Evolutionary conservation across 1,140 invertebrate genomes (phyloP).

Genomic region (Fopius arisanus): DNA sequence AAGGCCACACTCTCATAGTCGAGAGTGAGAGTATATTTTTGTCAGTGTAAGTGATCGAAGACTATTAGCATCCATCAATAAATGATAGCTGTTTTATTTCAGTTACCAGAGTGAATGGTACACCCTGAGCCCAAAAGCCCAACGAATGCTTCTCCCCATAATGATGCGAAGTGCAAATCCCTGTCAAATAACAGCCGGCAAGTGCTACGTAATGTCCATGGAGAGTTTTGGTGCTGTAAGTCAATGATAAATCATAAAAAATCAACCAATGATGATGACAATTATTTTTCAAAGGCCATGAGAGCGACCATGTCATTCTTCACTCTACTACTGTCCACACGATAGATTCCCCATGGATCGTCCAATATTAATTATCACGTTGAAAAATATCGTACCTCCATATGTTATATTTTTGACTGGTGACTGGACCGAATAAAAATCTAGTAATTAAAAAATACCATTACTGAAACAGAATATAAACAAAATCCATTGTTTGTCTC

Average conservation of each 20-base stretch:
- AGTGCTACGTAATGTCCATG: neutral
- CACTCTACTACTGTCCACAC: constrained; percentile 25
- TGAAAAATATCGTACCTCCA: neutral
- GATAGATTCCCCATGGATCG: neutral
- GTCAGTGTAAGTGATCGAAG: constrained; percentile 35
- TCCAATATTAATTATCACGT: neutral
- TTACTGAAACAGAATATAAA: too few relatives aligned
- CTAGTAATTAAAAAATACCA: too few relatives aligned
- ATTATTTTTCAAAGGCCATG: constrained; percentile 24
- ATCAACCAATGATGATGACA: neutral
- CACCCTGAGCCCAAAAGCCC: neutral
- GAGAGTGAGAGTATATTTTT: constrained; percentile 29
- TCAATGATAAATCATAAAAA: neutral
- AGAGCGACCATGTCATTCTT: constrained; percentile 32
- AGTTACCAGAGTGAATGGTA: neutral
- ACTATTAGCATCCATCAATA: too few relatives aligned
- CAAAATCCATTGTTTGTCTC: too few relatives aligned
- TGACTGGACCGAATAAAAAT: too few relatives aligned
- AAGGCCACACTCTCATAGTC: constrained; percentile 35
- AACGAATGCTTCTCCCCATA: neutral
- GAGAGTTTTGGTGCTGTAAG: neutral
- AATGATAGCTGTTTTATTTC: neutral
- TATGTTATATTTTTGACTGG: neutral
- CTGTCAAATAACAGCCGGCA: neutral
- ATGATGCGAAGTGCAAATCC: neutral